Conservation (phyloP, 2,113 vertebrate species). For the Paedocypris sp. region DNA sequence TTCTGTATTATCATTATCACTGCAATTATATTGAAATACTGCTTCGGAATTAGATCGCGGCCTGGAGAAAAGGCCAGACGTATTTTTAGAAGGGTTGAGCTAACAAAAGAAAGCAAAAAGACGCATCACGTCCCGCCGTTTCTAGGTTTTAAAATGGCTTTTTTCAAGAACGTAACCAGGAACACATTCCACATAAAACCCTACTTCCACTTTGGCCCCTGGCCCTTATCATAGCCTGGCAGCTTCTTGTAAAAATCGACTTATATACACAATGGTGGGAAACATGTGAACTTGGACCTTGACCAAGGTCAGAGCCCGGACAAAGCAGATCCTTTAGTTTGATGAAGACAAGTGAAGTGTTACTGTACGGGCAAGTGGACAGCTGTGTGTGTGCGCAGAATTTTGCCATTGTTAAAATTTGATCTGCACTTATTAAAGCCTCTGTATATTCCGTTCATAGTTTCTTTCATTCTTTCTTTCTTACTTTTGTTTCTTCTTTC, state of each 20-base stretch:
- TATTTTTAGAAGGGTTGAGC: not conserved
- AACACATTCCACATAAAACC: constrained; percentile 39
- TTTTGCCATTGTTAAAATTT: too few species aligned
- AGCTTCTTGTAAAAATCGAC: constrained; percentile 35
- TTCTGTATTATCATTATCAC: not conserved
- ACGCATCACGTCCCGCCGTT: not conserved
- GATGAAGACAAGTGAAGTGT: constrained; percentile 30
- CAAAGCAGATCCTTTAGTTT: constrained; percentile 20
- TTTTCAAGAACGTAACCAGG: constrained; percentile 24
- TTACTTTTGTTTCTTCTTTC: too few species aligned
- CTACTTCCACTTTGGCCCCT: constrained; percentile 31
- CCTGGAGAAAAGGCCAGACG: not conserved
- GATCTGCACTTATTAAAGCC: too few species aligned
- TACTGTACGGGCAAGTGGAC: not conserved
- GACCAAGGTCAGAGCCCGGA: constrained; percentile 27
- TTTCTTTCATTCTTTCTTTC: too few species aligned
- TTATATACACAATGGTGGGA: constrained; percentile 32
- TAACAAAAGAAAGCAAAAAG: constrained; percentile 16
- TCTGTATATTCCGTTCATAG: too few species aligned
- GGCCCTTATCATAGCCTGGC: constrained; percentile 23
- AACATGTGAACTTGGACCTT: constrained; percentile 39
- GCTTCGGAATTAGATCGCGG: not conserved
- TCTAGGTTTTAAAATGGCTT: constrained; percentile 26
- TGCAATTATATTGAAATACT: not conserved
- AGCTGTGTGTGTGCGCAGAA: not conserved